Conservation (phyloP, 2,113 vertebrate species). For the Elephantulus edwardii region DNA sequence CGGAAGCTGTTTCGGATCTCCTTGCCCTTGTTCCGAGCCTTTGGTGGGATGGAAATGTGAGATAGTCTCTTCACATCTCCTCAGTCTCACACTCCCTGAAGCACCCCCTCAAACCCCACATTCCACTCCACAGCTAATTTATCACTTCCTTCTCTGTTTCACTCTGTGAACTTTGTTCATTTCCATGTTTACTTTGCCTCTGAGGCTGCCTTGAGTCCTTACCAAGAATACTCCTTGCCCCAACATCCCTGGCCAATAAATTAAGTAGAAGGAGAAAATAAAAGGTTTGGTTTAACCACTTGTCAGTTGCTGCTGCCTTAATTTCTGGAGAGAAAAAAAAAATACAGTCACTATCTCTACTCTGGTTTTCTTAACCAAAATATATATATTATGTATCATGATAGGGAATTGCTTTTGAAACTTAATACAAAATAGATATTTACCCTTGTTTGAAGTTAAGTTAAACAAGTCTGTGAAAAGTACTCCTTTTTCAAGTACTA, state of each 20-base stretch:
- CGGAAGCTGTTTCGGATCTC: neutral
- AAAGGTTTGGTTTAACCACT: conserved; percentile 16
- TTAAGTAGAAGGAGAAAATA: neutral
- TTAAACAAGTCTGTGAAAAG: conserved; percentile 12
- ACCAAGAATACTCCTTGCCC: neutral
- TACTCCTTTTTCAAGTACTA: neutral
- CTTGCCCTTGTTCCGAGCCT: neutral
- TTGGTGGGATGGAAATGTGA: neutral
- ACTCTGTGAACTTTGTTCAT: neutral
- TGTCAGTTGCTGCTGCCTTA: neutral
- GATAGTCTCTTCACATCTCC: neutral
- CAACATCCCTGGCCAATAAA: neutral
- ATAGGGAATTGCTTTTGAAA: neutral
- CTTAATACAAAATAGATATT: neutral
- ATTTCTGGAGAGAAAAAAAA: conserved; percentile 16
- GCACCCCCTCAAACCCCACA: neutral
- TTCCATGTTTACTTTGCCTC: neutral
- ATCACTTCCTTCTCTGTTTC: neutral
- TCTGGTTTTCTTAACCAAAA: conserved; percentile 18
- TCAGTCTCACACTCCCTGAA: neutral
- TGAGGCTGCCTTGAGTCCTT: neutral
- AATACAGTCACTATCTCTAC: neutral
- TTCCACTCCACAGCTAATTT: neutral
- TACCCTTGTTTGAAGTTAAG: conserved; percentile 27
- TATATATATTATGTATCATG: neutral